Percentiles rank a stretch among this genome's conserved stretches.
Conservation (phyloP, 2,113 vertebrate genomes). For the Pogona vitticeps region DNA sequence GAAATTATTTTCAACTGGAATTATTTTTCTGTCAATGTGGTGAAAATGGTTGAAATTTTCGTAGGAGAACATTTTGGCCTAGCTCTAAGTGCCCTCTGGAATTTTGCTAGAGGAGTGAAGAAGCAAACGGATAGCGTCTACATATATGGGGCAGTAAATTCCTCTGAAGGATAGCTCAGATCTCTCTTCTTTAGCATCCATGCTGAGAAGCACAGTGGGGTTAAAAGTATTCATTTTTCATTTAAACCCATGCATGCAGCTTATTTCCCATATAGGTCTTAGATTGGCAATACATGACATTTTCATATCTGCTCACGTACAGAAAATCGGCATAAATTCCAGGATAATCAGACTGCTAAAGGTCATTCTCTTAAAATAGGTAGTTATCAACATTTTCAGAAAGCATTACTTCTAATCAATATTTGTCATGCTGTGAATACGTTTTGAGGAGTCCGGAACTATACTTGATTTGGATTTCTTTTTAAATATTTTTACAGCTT, state of each 20-base stretch:
- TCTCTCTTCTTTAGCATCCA: not conserved
- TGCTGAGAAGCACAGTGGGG: slow-evolving; percentile 14
- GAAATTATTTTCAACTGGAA: too few species aligned
- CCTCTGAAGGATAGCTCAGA: slow-evolving; percentile 8
- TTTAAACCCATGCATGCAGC: slow-evolving; percentile 5
- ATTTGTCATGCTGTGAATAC: slow-evolving; percentile 26
- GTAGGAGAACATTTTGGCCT: too few species aligned
- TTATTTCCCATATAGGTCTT: slow-evolving; percentile 10
- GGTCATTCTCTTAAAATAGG: slow-evolving; percentile 35
- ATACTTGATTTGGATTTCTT: slow-evolving; percentile 2
- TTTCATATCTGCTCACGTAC: slow-evolving; percentile 31
- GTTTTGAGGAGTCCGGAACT: slow-evolving; percentile 3
- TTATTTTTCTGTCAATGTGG: too few species aligned
- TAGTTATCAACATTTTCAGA: slow-evolving; percentile 32
- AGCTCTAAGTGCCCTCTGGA: too few species aligned
- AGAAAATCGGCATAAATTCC: slow-evolving; percentile 30
- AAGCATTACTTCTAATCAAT: slow-evolving; percentile 40
- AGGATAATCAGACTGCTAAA: slow-evolving; percentile 34
- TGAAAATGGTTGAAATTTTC: too few species aligned
- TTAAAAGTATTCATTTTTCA: slow-evolving; percentile 16
- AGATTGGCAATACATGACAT: slow-evolving; percentile 33
- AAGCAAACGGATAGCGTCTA: not conserved
- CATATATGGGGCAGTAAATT: not conserved
- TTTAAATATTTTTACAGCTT: not conserved
- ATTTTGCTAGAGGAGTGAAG: not conserved